Percentiles rank a stretch among this genome's conserved stretches.
These are phyloP conservation scores for Hyphantria cunea DNA, from an alignment of 1,140 invertebrate genomes.

Conservation along the genomic window DNA sequence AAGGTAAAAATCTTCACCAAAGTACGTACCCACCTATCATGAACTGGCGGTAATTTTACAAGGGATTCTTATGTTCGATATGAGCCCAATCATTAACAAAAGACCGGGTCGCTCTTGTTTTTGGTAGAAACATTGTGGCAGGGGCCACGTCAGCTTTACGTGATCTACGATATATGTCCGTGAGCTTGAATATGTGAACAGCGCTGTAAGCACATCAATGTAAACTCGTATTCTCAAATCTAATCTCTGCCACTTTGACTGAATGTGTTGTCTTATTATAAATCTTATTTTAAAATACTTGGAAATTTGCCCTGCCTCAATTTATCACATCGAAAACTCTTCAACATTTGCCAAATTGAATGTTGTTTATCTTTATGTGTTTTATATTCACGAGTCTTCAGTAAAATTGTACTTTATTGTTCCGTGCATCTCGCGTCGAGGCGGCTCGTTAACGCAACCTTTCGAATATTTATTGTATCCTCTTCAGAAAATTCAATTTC, in stretches of 20 bases:
- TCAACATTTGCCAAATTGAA: slow-evolving; percentile 39
- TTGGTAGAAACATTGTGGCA: slow-evolving; percentile 12
- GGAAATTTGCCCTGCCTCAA: slow-evolving; percentile 10
- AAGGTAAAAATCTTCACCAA: slow-evolving; percentile 72
- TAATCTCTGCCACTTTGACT: slow-evolving; percentile 52
- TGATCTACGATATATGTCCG: slow-evolving; percentile 63
- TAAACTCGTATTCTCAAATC: slow-evolving; percentile 57
- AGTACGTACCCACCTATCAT: slow-evolving; percentile 70
- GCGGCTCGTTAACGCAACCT: slow-evolving; percentile 76
- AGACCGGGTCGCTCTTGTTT: slow-evolving; percentile 39
- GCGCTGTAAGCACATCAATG: slow-evolving; percentile 57
- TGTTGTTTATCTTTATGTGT: slow-evolving; percentile 41
- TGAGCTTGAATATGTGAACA: slow-evolving; percentile 55
- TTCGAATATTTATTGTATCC: slow-evolving; percentile 77
- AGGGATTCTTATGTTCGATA: slow-evolving; percentile 73
- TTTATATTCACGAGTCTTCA: slow-evolving; percentile 54
- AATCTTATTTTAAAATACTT: slow-evolving; percentile 30
- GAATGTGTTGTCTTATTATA: slow-evolving; percentile 26
- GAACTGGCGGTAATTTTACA: slow-evolving; percentile 73
- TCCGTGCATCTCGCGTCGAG: slow-evolving; percentile 61
- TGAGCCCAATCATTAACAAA: slow-evolving; percentile 70
- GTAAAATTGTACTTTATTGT: slow-evolving; percentile 73
- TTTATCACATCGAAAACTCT: slow-evolving; percentile 27
- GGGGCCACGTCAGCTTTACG: neutral
- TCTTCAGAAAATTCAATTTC: slow-evolving; percentile 76